Evolutionary conservation across 2,888 invertebrate genomes (phyloP), one percentile per base, ranked within the genome.

Genomic region (Sarcophaga carnaria): DNA sequence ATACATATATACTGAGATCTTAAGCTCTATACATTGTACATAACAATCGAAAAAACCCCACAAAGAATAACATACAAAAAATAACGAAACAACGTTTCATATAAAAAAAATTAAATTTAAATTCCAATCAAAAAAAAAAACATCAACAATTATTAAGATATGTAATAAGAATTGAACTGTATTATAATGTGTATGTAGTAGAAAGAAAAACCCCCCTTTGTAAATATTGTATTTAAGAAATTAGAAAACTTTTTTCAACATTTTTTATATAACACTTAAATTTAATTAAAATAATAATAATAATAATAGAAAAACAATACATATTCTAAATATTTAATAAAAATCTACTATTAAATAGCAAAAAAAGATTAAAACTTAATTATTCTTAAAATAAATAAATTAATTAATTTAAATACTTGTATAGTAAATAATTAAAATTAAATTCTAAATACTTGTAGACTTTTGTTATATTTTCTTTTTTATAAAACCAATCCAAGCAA

Each of bases 351-450:
- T 37, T 37, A 37, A 37, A 2, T 10, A 37, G 37, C 22, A 1
- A 37, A 37, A 37, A 37, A 8, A 10, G 10, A 37, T 37, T 37
- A 37, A 8, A 37, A 37, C 37, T 37, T 37, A 37, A 37, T 37
- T 37, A 37, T 37, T 2, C 0, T 37, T 37, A 37, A 49, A 37
- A 37, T 27, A 11, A 59, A n/a, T 59, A 67, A 37, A n/a, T 37
- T n/a, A n/a, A 45, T 45, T n/a, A n/a, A 66, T 25, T 8, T n/a
- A 66, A 70, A 45, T 64, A 67, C 67, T 60, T 47, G 74, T 66
- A 27, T 27, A 59, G 37, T 27, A 54, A 11, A 49, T 49, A 64
- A 72, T 37, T 17, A 37, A 37, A 37, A 37, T 37, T 37, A 37
- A 54, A 54, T 54, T 12, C 54, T 54, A 12, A 54, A 54, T 3